Base-by-base conservation (phyloP, 1,140 invertebrate genomes). In the Choristoneura fumiferana region DNA sequence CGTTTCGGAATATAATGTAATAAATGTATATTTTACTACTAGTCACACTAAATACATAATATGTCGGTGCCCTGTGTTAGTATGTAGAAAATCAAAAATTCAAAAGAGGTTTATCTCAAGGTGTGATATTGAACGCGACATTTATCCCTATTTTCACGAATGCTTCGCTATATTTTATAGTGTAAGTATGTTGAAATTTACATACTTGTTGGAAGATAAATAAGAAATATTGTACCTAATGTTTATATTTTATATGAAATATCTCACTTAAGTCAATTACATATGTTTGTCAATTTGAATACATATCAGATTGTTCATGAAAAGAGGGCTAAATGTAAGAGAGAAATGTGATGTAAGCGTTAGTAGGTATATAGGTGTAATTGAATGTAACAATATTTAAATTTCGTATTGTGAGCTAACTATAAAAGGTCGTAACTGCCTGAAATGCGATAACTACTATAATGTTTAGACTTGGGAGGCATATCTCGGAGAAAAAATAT, bases 21-120 rank as follows among this genome's bases (percentile, higher is more conserved):
- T 65, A 69, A 65, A 61, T 60, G 15, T 58, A 52, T 58, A 58
- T 54, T 61, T 62, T 76, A 76, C 72, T 66, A 77, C 80, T 83
- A 83, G 80, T 83, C 80, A 83, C 74, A 71, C 69, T 68, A 67
- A 72, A 71, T 67, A 67, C 57, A 64, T 65, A 66, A 60, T 68
- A 67, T 65, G 57, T 73, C 69, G 58, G 69, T 65, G 66, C 67
- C 68, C 73, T 66, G 74, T 76, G 64, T 63, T 73, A 73, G 66
- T 58, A 60, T 60, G 65, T 67, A 65, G 39, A 45, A 54, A 60
- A 63, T 66, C 52, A 65, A 59, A 62, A 54, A 22, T 49, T 49
- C 22, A 49, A 49, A 49, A 49, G 43, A 49, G 61, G 64, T 65
- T 66, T 71, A 67, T 66, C 63, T 71, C 68, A 57, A 70, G 58